Conservation (phyloP, 2,888 invertebrate genomes). For the Micoletzkya japonica region DNA sequence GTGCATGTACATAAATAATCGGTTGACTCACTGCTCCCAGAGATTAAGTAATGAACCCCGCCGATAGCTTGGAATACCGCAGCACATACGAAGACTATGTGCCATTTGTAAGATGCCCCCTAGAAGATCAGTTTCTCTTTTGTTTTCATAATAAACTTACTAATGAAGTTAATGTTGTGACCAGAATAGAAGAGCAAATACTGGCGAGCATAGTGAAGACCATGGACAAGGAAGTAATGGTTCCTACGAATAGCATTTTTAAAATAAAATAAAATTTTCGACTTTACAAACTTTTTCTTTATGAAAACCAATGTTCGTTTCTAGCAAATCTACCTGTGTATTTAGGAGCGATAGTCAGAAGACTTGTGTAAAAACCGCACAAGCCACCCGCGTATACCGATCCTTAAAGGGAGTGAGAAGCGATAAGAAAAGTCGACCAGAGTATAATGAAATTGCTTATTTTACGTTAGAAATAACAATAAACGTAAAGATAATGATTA, state of each 20-base stretch:
- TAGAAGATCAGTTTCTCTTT: background rate
- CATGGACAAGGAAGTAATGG: conserved; percentile 4
- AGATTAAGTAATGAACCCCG: background rate
- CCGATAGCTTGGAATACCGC: background rate
- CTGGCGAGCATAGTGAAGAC: conserved; percentile 16
- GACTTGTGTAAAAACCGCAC: conserved; percentile 23
- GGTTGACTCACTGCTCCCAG: background rate
- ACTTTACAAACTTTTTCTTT: background rate
- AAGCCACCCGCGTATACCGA: conserved; percentile 20
- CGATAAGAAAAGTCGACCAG: too few relatives aligned
- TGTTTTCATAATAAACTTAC: too few relatives aligned
- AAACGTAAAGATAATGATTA: too few relatives aligned
- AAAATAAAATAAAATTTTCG: background rate
- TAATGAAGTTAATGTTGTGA: conserved; percentile 15
- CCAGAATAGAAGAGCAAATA: conserved; percentile 19
- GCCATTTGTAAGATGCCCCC: background rate
- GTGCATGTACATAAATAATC: too few relatives aligned
- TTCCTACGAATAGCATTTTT: conserved; percentile 6
- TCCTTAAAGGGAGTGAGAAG: background rate
- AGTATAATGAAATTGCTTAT: background rate
- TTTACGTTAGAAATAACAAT: background rate
- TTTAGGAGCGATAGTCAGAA: conserved; percentile 8
- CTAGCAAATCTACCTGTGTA: conserved; percentile 6
- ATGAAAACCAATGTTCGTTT: background rate
- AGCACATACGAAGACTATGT: background rate